Evolutionary conservation across 2,113 vertebrate species (phyloP), one percentile per base, ranked within the genome.

Genomic region (Tupaia chinensis): DNA sequence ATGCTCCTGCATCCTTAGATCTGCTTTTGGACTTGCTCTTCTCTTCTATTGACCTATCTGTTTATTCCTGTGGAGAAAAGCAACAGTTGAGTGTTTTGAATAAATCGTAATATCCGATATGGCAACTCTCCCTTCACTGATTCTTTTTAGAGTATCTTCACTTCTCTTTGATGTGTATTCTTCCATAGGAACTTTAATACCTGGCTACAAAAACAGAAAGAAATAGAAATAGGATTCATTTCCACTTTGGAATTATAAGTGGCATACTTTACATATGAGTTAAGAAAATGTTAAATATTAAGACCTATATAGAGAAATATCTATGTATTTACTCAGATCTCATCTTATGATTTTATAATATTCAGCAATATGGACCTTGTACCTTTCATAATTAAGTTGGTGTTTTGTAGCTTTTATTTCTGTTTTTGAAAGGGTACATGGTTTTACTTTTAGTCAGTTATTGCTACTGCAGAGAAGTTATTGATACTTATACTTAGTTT

Each of bases 181-280:
- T 84, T 94, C n/a, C 78, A 44, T 22, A 77, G 60, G 29, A 95
- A 84, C 15, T 65, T 91, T 72, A 25, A 44, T 77, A 0, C 66
- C 9, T 83, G 27, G 17, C 92, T 73, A 44, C 29, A 79, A 92
- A 80, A 94, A 95, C 61, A 88, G 73, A 87, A 70, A 32, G 3
- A 94, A 86, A 34, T 84, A 96, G 65, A 90, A 93, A 65, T 87
- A 81, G 32, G 16, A 68, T 95, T 93, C 27, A 54, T 93, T 93
- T 95, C 91, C 27, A 54, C 91, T 93, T 97, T 72, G 53, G 20
- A 92, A 61, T 94, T 73, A 44, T 54, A 2, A 80, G 70, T 87
- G 94, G 8, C 17, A 74, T 61, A 53, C 44, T 88, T 85, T 79
- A 82, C 20, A 25, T 94, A 19, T 80, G 91, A 93, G 44, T 61